Base-by-base conservation (phyloP, 1,140 invertebrate genomes). In the Pseudomyrmex dendroicus region DNA sequence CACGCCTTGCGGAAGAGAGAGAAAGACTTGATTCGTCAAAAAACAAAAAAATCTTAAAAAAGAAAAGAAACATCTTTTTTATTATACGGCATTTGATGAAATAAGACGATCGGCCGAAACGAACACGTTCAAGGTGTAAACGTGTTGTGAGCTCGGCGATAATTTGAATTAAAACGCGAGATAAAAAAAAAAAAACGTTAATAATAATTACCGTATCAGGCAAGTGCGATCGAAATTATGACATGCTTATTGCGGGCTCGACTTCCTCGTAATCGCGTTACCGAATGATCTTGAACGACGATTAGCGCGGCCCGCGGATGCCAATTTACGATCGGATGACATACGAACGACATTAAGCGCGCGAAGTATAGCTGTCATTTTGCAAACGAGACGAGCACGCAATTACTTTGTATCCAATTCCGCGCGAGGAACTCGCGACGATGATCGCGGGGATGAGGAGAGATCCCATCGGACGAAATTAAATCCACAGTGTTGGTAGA, bases 401-500 rank as follows among this genome's bases (percentile, higher is more conserved):
- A 70, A 80, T 80, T 72, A 25, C 76, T 80, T 72, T 80, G 70
- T 72, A 80, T 48, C 73, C 50, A 15, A 17, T 35, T 17, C 12
- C 35, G 35, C 35, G 35, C 35, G 35, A 35, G 35, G 35, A 35
- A 74, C 63, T 48, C 25, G 52, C 54, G 13, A 15, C 62, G 50
- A 50, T 50, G 50, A 50, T 50, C 56, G 64, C n/a, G 12, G 25
- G 12, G 15, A 64, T 35, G 46, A 13, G 44, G 83, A 13, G 50
- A 52, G 50, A 35, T 5, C 35, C 5, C 57, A 35, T 77, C 54
- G 64, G 67, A 20, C 12, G 73, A 86, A 87, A 80, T 86, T 73
- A 87, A 74, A 86, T 80, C 22, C 82, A 25, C 20, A n/a, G 61
- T 70, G 82, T 59, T 63, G 82, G 83, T 67, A 59, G 85, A 86